Evolutionary conservation across 2,888 invertebrate genomes (phyloP).

Genomic region (Caenorhabditis sp.): DNA sequence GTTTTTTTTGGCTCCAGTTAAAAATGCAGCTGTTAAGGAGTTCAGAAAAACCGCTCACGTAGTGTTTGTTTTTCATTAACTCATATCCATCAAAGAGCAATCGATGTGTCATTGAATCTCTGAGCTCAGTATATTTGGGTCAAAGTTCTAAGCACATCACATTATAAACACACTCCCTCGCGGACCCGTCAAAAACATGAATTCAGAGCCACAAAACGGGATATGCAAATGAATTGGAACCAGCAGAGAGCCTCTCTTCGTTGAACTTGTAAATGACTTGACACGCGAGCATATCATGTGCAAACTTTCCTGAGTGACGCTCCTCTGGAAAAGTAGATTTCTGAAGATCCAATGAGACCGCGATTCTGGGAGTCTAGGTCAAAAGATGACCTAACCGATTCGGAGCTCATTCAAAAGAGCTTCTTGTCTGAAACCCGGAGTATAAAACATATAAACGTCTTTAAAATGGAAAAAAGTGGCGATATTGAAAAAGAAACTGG

Average conservation of each 20-base stretch:
- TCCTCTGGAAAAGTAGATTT: conserved; percentile 55
- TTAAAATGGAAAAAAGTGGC: conserved; percentile 53
- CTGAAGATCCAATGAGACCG: conserved; percentile 23
- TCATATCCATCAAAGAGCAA: conserved; percentile 8
- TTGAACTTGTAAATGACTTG: conserved; percentile 66
- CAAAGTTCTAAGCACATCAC: conserved; percentile 25
- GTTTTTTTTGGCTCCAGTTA: no score
- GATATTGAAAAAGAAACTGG: conserved; percentile 59
- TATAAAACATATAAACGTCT: conserved; percentile 15
- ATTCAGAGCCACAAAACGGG: conserved; percentile 62
- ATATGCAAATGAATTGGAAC: conserved; percentile 66
- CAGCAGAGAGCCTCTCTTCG: conserved; percentile 63
- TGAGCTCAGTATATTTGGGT: conserved; percentile 24
- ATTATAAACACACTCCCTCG: conserved; percentile 5
- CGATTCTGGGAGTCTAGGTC: background rate
- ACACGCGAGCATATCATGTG: conserved; percentile 64
- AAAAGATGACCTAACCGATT: conserved; percentile 42
- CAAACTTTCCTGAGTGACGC: conserved; percentile 63
- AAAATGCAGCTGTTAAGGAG: no score
- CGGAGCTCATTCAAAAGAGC: conserved; percentile 10
- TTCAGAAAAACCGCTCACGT: no score
- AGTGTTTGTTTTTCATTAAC: no score
- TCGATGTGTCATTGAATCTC: conserved; percentile 11
- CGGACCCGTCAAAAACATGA: conserved; percentile 65
- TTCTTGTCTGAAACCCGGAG: conserved; percentile 8